Percentiles rank a stretch among this genome's conserved stretches.
These are phyloP conservation scores for Drosophila greeni DNA, from an alignment of 2,888 invertebrate genomes.

Conservation along the genomic window DNA sequence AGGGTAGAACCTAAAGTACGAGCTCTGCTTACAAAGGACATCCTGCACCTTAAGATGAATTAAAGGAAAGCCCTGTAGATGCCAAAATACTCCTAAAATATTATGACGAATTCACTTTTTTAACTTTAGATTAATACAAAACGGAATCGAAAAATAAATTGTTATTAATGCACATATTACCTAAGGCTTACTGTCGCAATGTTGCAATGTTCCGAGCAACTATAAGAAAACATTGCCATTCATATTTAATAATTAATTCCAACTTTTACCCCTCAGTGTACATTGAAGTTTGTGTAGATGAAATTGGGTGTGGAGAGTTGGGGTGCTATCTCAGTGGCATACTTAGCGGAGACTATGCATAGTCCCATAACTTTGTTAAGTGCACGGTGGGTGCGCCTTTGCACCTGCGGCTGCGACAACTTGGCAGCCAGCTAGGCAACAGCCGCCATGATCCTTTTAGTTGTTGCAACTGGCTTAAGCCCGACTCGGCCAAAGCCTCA, in stretches of 20 bases:
- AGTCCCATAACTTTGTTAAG: conserved; percentile 60
- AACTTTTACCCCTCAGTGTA: conserved; percentile 1
- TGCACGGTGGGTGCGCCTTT: conserved; percentile 48
- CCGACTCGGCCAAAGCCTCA: conserved; percentile 5
- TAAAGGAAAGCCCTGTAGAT: too few relatives aligned
- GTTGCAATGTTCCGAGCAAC: too few relatives aligned
- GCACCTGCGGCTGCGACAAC: conserved; percentile 58
- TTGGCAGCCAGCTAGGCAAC: conserved; percentile 15
- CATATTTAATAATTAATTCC: too few relatives aligned
- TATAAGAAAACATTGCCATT: not conserved
- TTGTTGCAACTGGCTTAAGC: conserved; percentile 20
- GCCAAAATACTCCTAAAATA: too few relatives aligned
- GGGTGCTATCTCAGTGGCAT: conserved; percentile 25
- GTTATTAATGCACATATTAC: too few relatives aligned
- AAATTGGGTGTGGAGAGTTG: not conserved
- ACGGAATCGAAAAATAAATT: too few relatives aligned
- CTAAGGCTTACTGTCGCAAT: too few relatives aligned
- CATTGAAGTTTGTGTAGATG: conserved; percentile 3
- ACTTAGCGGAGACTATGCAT: conserved; percentile 23
- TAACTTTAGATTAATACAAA: too few relatives aligned
- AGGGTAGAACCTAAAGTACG: too few relatives aligned
- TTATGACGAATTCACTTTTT: too few relatives aligned
- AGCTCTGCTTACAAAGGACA: too few relatives aligned
- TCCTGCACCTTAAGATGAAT: too few relatives aligned
- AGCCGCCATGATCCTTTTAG: conserved; percentile 28